Base-by-base conservation (phyloP, 2,888 invertebrate genomes). In the Lordiphosa fenestrarum region DNA sequence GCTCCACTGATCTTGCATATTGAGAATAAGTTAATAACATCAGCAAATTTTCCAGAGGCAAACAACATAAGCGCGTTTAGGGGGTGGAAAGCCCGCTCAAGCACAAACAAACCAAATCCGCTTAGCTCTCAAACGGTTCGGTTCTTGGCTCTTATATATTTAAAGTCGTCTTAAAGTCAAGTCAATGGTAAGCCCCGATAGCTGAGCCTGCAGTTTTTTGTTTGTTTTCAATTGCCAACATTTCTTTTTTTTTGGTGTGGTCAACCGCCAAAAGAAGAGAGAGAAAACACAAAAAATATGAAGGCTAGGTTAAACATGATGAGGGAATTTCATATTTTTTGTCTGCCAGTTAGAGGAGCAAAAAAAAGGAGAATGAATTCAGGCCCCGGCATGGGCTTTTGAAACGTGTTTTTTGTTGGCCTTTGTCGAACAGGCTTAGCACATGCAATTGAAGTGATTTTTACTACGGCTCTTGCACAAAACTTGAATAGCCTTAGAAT, bases 51-150 rank as follows among this genome's bases (percentile, higher is more conserved):
- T 21, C 23, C 12, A 53, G 41, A 42, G 52, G 52, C 51, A 81
- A 73, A 77, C 73, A 81, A 66, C 66, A 54, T 57, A 73, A 69
- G 70, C 53, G 52, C 53, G 55, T 62, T 57, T 59, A 37, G 6
- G 30, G 46, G 12, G 37, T 9, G 19, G 4, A 54, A 38, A 37
- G 30, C 19, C 53, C 57, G 57, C 57, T 54, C 33, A 48, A 50
- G 60, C 60, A 59, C 56, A 75, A 70, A 73, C 66, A 77, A 74
- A 67, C 54, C 50, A 77, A 75, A 75, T 75, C 82, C 78, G 67
- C 74, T 75, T 82, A 77, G 49, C 48, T 54, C 58, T 3, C 30
- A 30, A 30, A 30, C 35, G 40, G 30, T 37, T 41, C 37, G 38
- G n/a, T n/a, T 36, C 36, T 10, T 23, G 23, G n/a, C 2, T 10